phyloP scores from a whole-genome alignment of 2,888 invertebrate species.

The Bhutanitis thaidina region DNA sequence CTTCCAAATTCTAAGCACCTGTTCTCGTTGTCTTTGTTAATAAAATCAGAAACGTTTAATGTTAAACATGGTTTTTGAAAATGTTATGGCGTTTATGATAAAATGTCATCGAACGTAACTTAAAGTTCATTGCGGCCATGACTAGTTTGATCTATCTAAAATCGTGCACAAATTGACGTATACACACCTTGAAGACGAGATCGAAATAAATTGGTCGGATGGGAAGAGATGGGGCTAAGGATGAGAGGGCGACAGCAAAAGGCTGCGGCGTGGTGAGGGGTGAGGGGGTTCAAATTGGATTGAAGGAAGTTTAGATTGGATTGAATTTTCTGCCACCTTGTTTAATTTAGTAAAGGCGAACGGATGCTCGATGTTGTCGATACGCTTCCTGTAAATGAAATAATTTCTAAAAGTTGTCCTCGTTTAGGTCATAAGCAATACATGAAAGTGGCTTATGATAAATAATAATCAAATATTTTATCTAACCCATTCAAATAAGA shows the following conservation, averaged over 20 bases:
- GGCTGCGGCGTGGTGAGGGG: conserved; percentile 26
- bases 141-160: conserved; percentile 13
- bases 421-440: no score
- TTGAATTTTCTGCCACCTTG: conserved; percentile 75
- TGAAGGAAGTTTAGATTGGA: conserved; percentile 76
- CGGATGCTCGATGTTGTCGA: conserved; percentile 27
- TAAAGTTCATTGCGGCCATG: no score
- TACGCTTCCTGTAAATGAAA: conserved; percentile 2
- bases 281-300: conserved; percentile 73
- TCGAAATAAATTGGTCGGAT: conserved; percentile 47
- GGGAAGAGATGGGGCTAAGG: conserved; percentile 19
- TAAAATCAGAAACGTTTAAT: no score
- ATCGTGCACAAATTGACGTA: conserved; percentile 26
- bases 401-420: no score
- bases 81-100: no score
- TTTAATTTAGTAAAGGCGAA: conserved; percentile 65
- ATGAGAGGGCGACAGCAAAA: conserved; percentile 11
- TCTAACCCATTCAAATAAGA: no score
- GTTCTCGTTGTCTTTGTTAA: no score
- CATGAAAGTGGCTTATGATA: no score
- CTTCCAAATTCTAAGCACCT: no score
- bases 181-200: conserved; percentile 25
- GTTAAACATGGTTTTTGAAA: no score
- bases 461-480: no score
- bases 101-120: no score